A percentile compares a stretch with the other conserved stretches of the same genome.
phyloP scores from a whole-genome alignment of 2,113 vertebrate species.

The Mixornis gularis region DNA sequence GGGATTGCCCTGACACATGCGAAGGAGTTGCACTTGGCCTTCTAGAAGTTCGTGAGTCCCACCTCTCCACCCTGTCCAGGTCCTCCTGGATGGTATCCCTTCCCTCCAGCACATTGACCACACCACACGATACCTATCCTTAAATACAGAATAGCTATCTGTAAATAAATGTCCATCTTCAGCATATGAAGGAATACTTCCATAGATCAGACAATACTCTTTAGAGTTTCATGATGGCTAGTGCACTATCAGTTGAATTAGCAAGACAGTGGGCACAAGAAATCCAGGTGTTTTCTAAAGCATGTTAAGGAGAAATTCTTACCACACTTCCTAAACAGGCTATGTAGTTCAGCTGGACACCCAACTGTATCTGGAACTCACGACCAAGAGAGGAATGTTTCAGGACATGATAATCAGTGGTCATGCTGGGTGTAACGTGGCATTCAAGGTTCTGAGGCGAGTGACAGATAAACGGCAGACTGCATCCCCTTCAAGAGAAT shows the following conservation, averaged over 20 bases:
- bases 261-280: not conserved
- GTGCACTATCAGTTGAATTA: not conserved
- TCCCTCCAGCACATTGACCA: not conserved
- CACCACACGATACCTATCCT: not conserved
- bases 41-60: not conserved
- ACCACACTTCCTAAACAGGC: not conserved
- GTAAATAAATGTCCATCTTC: not conserved
- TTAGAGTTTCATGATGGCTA: not conserved
- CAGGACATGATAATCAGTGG: not conserved
- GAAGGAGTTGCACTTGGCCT: not conserved
- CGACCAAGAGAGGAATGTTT: not conserved
- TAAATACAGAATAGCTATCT: not conserved
- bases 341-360: not conserved
- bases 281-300: not conserved
- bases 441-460: not conserved
- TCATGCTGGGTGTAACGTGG: not conserved
- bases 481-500: not conserved
- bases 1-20: not conserved
- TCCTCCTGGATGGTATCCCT: not conserved
- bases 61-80: not conserved
- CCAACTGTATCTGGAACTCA: not conserved
- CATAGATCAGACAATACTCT: not conserved
- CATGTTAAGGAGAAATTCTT: not conserved
- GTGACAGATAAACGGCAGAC: not conserved
- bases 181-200: not conserved